Evolutionary conservation across 2,797 vertebrate genomes (phyloP).

Genomic region (Dicrostonyx torquatus): DNA sequence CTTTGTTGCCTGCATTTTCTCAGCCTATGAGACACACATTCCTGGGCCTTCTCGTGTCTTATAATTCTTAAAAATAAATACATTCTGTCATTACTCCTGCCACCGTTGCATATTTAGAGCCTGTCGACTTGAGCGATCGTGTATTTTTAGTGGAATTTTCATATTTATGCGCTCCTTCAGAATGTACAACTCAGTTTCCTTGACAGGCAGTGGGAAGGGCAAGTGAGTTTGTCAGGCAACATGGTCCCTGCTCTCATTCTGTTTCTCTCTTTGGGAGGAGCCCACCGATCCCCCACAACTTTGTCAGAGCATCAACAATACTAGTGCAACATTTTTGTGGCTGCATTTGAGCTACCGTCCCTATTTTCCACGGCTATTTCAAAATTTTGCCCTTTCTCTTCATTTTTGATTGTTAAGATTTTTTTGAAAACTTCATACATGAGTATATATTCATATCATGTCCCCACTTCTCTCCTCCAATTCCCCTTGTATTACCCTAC

Average conservation of each 20-base stretch:
- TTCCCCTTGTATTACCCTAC: neutral
- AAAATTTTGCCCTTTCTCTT: neutral
- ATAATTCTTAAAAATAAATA: slow-evolving; percentile 25
- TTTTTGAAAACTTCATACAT: neutral
- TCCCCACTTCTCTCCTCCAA: neutral
- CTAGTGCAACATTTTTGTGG: neutral
- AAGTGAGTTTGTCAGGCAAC: neutral
- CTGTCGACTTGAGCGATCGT: neutral
- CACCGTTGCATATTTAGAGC: neutral
- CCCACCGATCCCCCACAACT: neutral
- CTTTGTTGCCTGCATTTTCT: neutral
- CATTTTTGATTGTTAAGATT: too few species aligned
- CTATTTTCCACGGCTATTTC: neutral
- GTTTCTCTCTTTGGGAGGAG: neutral
- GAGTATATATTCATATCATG: neutral
- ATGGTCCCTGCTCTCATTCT: neutral
- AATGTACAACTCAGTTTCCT: neutral
- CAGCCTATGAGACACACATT: neutral
- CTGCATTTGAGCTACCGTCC: too few species aligned
- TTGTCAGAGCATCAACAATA: neutral
- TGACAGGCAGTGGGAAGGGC: neutral
- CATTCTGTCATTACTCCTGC: neutral
- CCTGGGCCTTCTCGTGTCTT: neutral
- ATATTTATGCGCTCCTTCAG: neutral
- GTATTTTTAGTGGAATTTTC: slow-evolving; percentile 33